Conservation (phyloP, 2,797 vertebrate genomes). For the Cryptoblepharus egeriae region DNA sequence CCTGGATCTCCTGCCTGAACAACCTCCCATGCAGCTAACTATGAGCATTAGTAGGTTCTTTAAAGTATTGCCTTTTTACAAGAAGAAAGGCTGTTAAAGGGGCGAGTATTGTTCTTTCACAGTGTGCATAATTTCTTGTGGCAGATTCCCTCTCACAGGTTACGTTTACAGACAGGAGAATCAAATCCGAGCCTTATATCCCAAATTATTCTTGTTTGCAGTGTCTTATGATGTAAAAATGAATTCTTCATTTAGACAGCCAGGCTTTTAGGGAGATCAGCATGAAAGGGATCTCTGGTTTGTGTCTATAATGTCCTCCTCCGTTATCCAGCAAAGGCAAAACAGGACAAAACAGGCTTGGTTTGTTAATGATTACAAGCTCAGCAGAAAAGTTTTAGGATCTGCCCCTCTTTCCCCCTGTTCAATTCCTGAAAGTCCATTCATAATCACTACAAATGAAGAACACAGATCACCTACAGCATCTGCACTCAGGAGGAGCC, state of each 20-base stretch:
- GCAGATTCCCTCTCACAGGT: fast-evolving
- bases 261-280: slow-evolving; percentile 49
- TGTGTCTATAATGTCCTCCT: not conserved
- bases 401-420: not conserved
- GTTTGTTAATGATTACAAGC: slow-evolving; percentile 62
- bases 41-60: fast-evolving
- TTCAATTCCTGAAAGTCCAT: slow-evolving; percentile 55
- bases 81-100: no score
- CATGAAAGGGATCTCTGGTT: not conserved
- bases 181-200: not conserved
- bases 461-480: slow-evolving; percentile 47
- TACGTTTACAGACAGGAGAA: slow-evolving; percentile 29
- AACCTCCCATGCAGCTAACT: fast-evolving
- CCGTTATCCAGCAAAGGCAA: slow-evolving; percentile 28
- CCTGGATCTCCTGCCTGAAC: no score
- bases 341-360: slow-evolving; percentile 49
- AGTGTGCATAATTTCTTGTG: not conserved
- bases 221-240: slow-evolving; percentile 45
- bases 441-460: slow-evolving; percentile 57
- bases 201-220: slow-evolving; percentile 5
- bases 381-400: slow-evolving; percentile 51
- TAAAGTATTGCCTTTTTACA: fast-evolving
- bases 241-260: slow-evolving; percentile 54
- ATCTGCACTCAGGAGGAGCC: slow-evolving; percentile 34
- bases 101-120: not conserved